phyloP scores from a whole-genome alignment of 2,113 vertebrate genomes.

The Caracal caracal region DNA sequence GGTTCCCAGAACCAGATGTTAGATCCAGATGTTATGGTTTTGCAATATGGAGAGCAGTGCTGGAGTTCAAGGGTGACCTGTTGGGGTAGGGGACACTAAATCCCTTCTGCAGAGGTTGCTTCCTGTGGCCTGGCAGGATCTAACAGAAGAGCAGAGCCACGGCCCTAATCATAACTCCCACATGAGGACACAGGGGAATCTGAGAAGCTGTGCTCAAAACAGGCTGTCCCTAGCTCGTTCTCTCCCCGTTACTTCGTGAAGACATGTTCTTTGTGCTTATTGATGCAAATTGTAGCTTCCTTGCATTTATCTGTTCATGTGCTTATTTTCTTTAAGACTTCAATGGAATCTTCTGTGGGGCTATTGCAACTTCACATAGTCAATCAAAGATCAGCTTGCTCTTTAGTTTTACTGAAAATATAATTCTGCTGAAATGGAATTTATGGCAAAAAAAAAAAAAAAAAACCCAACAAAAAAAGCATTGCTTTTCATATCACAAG shows the following conservation, averaged over 20 bases:
- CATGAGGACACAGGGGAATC: background rate
- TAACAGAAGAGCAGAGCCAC: background rate
- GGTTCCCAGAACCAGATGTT: background rate
- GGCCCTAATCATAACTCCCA: no score
- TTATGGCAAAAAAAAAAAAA: background rate
- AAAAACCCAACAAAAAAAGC: background rate
- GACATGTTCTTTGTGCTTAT: background rate
- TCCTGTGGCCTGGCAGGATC: background rate
- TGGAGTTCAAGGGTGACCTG: background rate
- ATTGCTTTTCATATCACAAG: slow-evolving; percentile 40
- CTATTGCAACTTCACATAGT: background rate
- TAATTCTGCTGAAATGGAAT: background rate
- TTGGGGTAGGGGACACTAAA: background rate
- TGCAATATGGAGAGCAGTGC: background rate
- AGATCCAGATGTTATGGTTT: background rate
- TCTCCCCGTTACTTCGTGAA: background rate
- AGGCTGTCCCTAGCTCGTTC: accelerated
- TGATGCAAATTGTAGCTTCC: background rate
- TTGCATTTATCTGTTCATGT: background rate
- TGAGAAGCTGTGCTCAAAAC: background rate
- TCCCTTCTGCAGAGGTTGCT: background rate
- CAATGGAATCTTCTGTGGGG: background rate
- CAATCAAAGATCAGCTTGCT: background rate
- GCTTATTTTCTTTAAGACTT: background rate
- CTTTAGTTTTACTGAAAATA: background rate